phyloP scores from a whole-genome alignment of 53 echinoderm and acorn worm genomes.

The Holothuria scabra region DNA sequence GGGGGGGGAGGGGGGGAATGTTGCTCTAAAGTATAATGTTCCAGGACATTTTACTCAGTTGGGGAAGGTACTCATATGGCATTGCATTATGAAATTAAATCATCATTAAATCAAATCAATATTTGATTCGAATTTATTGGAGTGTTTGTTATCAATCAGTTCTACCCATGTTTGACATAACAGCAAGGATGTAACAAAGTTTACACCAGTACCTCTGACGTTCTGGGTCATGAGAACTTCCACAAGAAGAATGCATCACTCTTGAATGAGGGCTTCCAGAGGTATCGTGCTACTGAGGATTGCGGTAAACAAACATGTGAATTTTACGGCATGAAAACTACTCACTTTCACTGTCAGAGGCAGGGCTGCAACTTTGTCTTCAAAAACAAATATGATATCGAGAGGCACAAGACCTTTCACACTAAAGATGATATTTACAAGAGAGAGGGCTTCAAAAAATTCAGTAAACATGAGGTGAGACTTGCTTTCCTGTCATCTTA shows the following conservation, averaged over 20 bases:
- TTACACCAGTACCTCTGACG: constrained; percentile 98
- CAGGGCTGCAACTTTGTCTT: constrained; percentile 93
- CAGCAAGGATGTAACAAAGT: constrained; percentile 96
- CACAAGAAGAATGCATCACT: constrained; percentile 98
- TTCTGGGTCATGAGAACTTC: constrained; percentile 98
- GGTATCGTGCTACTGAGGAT: constrained; percentile 99
- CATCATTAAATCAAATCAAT: no score
- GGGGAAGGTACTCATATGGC: no score
- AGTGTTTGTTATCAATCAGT: no score
- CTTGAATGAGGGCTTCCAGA: constrained; percentile 96
- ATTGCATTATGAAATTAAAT: no score
- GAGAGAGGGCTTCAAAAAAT: constrained; percentile 96
- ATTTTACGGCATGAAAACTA: constrained; percentile 99
- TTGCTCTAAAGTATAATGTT: no score
- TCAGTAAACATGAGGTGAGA: constrained; percentile 96
- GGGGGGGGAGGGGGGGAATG: no score
- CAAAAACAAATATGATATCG: constrained; percentile 99
- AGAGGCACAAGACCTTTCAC: constrained; percentile 97
- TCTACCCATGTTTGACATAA: not conserved
- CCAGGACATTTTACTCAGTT: no score
- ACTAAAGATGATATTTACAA: constrained; percentile 96
- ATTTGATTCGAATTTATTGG: no score
- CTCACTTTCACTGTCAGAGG: constrained; percentile 98
- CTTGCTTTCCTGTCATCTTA: no score
- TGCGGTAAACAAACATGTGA: constrained; percentile 80